Percentiles rank a stretch among this genome's conserved stretches.
Conservation (phyloP, 2,113 vertebrate species). For the Pterophyllum scalare region DNA sequence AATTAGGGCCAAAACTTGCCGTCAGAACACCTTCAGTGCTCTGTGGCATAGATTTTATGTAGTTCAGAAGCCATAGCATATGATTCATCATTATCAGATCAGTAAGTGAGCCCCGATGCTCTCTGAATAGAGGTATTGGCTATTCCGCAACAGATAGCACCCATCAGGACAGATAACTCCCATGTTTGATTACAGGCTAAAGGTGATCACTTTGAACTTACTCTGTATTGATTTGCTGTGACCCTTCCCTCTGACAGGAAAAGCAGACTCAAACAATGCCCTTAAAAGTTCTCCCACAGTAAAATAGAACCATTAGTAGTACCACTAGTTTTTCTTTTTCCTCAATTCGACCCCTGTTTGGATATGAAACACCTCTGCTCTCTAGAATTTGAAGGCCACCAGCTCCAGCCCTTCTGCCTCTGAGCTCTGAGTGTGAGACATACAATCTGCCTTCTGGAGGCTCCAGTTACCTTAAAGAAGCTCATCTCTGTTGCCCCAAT, state of each 20-base stretch:
- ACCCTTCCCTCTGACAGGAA: not conserved
- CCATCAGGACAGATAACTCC: no score
- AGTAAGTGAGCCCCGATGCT: not conserved
- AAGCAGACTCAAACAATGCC: not conserved
- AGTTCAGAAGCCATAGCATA: not conserved
- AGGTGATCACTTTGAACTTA: not conserved
- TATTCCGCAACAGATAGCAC: not conserved
- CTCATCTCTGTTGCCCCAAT: conserved; percentile 71
- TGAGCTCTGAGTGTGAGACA: conserved; percentile 50
- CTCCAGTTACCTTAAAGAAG: conserved; percentile 75
- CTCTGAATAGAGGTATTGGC: not conserved
- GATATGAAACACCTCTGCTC: not conserved
- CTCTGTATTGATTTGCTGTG: not conserved
- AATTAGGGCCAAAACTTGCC: not conserved
- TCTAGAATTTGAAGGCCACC: not conserved
- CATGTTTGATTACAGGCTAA: not conserved
- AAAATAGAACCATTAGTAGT: not conserved
- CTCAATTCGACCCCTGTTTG: not conserved
- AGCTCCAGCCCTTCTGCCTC: conserved; percentile 15
- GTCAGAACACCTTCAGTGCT: not conserved
- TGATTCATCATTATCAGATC: not conserved
- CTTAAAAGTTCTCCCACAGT: no score
- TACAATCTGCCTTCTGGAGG: conserved; percentile 58
- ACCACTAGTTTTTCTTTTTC: not conserved
- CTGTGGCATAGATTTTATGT: not conserved